Evolutionary conservation across 2,888 invertebrate species (phyloP), one percentile per base, ranked within the genome.

Genomic region (Lithosia quadra): DNA sequence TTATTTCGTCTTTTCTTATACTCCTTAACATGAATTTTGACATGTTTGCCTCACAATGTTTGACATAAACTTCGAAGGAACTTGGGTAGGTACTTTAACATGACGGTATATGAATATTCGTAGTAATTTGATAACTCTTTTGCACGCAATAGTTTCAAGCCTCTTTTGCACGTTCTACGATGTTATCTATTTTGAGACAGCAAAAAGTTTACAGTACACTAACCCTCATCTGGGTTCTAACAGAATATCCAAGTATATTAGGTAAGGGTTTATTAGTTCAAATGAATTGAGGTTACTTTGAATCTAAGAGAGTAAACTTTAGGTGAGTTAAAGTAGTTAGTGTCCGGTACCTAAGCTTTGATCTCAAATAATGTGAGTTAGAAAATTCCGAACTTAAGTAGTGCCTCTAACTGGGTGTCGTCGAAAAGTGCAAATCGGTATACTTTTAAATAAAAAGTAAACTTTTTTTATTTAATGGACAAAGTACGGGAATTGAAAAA

Each of bases 281-380:
- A 22, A 34, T 36, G 28, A 61, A 39, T 49, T 55, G 13, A n/a
- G 55, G 28, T 56, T 39, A 56, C 67, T 67, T 67, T 67, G 61
- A 67, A 15, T 61, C 15, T 5, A 49, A 28, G 55, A 39, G 5
- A 24, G 39, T 8, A n/a, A 0, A 55, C 10, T 56, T 28, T 56
- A 56, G 22, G 18, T n/a, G 28, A 61, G 61, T 67, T 56, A 60
- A 59, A 22, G 21, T 34, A 49, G 65, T 58, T 65, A 65, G 59
- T n/a, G 49, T 49, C 9, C n/a, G 49, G 13, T 15, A 3, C 53
- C 22, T 18, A 10, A 18, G 10, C 43, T 55, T 49, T 56, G 53
- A 49, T 22, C n/a, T 33, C 28, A 18, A 33, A 55, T 36, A n/a
- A 28, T 8, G 21, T 0, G 9, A 33, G 24, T 43, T 43, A 0